phyloP scores from a whole-genome alignment of 2,113 vertebrate species.

The Neomonachus schauinslandi region DNA sequence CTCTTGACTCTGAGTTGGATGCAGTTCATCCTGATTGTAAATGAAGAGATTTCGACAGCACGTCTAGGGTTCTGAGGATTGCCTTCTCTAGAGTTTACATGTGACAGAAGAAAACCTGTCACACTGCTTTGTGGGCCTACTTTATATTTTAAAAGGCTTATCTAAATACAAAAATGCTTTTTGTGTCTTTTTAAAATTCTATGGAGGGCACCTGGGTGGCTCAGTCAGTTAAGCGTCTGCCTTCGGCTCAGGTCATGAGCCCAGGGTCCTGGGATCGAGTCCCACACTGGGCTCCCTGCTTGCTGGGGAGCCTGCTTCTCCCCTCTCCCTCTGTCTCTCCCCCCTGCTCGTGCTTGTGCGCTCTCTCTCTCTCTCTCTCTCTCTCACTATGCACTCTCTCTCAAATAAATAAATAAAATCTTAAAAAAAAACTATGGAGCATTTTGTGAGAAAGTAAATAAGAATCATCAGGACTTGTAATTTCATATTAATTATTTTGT shows the following conservation, averaged over 20 bases:
- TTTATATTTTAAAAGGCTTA: slow-evolving; percentile 10
- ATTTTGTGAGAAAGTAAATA: slow-evolving; percentile 31
- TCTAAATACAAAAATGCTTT: neutral
- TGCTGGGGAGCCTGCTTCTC: too few relatives aligned
- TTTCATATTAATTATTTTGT: neutral
- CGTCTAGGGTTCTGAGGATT: neutral
- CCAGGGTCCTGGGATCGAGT: too few relatives aligned
- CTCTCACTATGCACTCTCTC: too few relatives aligned
- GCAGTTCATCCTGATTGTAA: neutral
- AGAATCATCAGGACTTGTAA: neutral
- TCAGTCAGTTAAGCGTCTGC: too few relatives aligned
- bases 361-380: too few relatives aligned
- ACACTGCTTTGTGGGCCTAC: neutral
- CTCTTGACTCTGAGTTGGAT: neutral
- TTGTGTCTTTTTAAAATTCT: neutral
- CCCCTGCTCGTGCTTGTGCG: too few relatives aligned
- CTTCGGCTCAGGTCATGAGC: too few relatives aligned
- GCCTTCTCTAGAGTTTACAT: neutral
- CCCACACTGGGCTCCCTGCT: too few relatives aligned
- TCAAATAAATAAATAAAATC: too few relatives aligned
- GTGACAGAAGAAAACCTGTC: neutral
- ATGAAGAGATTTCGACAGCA: neutral
- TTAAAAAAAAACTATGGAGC: neutral
- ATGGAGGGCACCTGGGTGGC: neutral
- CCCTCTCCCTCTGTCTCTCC: too few relatives aligned